Evolutionary conservation across 2,888 invertebrate genomes (phyloP).

Genomic region (Slavum lentiscoides): DNA sequence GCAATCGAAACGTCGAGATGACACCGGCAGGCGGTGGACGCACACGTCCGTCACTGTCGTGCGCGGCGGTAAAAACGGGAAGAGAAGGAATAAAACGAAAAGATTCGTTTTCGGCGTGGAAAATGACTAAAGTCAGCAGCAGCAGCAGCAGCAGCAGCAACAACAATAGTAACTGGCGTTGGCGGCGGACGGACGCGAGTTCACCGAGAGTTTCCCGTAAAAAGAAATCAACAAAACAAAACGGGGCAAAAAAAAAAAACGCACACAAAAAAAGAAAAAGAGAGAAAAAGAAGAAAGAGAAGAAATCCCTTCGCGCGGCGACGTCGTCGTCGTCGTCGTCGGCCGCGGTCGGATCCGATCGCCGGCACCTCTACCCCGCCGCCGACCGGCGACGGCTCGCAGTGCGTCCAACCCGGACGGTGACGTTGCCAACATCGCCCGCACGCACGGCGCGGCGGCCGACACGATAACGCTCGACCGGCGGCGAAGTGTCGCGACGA

Average conservation of each 20-base stretch:
- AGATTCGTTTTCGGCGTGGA: no score
- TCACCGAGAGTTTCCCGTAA: neutral
- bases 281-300: neutral
- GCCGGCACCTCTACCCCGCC: constrained; percentile 18
- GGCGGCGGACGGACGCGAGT: no score
- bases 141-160: no score
- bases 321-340: constrained; percentile 10
- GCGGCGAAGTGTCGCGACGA: neutral
- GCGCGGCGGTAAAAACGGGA: no score
- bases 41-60: no score
- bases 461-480: neutral
- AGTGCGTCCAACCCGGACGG: constrained; percentile 8
- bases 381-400: neutral
- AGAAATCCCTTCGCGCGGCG: constrained; percentile 24
- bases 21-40: no score
- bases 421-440: neutral
- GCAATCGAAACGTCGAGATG: no score
- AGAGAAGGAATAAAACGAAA: no score
- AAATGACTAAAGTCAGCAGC: no score
- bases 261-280: neutral
- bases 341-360: constrained; percentile 11
- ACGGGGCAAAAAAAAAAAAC: no score
- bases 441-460: neutral
- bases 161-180: no score
- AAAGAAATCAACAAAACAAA: constrained; percentile 19